Conservation (phyloP, 2,797 vertebrate species). For the Pelobates cultripes region DNA sequence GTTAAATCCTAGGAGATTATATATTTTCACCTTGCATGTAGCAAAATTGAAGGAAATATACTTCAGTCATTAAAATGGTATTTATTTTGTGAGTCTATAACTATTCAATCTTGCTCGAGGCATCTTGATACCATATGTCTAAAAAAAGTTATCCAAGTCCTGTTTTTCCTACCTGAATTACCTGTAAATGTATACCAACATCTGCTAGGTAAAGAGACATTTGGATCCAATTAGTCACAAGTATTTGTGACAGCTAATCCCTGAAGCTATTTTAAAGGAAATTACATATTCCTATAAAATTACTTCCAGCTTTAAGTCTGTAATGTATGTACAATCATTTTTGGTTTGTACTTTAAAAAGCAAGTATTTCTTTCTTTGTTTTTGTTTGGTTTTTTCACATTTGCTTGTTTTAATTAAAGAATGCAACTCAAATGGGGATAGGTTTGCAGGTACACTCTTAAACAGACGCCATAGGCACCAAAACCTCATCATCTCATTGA, state of each 20-base stretch:
- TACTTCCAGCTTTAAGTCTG: conserved; percentile 16
- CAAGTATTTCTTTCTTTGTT: no score
- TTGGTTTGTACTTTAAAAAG: neutral
- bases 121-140: conserved; percentile 21
- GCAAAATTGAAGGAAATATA: no score
- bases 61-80: no score
- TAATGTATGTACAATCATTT: conserved; percentile 7
- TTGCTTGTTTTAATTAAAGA: no score
- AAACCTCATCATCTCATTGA: no score
- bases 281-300: conserved; percentile 40
- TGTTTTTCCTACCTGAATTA: conserved; percentile 29
- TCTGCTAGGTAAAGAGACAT: conserved; percentile 14
- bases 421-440: no score
- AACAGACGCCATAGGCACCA: no score
- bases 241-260: conserved; percentile 14
- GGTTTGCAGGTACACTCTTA: no score
- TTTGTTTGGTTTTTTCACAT: no score
- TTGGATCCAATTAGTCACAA: conserved; percentile 28
- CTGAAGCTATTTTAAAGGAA: conserved; percentile 23
- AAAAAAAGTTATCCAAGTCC: neutral
- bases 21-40: no score
- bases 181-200: conserved; percentile 10
- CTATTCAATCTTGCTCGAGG: neutral
- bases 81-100: no score
- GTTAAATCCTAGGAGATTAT: no score